These are phyloP conservation scores for Mormyrus lacerda DNA, from an alignment of 2,113 vertebrate genomes.

Conservation along the genomic window DNA sequence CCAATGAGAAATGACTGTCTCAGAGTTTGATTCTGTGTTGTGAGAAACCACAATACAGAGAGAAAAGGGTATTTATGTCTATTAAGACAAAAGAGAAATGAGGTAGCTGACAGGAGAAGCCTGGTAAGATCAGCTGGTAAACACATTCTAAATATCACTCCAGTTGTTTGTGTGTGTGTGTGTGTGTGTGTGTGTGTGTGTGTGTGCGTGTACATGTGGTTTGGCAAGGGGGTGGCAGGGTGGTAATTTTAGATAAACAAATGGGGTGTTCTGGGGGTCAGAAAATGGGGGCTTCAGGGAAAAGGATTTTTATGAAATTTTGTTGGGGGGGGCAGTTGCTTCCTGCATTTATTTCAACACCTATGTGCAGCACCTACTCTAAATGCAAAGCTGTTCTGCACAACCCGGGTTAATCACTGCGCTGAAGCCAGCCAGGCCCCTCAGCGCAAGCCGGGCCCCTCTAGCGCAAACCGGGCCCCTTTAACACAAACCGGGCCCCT, in stretches of 20 bases:
- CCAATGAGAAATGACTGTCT: neutral
- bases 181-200: conserved; percentile 13
- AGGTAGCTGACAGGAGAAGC: conserved; percentile 1
- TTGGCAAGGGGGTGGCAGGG: conserved; percentile 5
- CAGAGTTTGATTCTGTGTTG: neutral
- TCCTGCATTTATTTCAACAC: conserved; percentile 20
- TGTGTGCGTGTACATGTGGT: neutral
- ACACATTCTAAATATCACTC: conserved; percentile 15
- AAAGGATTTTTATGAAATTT: conserved; percentile 30
- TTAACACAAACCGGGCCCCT: conserved; percentile 20
- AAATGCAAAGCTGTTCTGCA: conserved; percentile 46
- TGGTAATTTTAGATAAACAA: conserved; percentile 26
- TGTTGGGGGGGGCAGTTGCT: conserved; percentile 19
- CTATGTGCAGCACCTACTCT: conserved; percentile 33
- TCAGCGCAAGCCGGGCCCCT: neutral
- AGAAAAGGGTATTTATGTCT: neutral
- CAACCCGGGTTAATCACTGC: conserved; percentile 38
- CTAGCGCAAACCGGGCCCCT: conserved; percentile 20
- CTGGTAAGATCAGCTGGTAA: conserved; percentile 2
- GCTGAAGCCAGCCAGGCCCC: neutral
- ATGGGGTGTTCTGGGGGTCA: neutral
- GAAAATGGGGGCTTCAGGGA: neutral
- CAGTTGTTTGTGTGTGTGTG: neutral
- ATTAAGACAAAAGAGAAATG: neutral
- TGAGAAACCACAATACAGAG: conserved; percentile 9